Percentiles rank a stretch among this genome's conserved stretches.
Evolutionary conservation across 2,797 vertebrate species (phyloP).

Genomic region (Coranthus polyacanthus): DNA sequence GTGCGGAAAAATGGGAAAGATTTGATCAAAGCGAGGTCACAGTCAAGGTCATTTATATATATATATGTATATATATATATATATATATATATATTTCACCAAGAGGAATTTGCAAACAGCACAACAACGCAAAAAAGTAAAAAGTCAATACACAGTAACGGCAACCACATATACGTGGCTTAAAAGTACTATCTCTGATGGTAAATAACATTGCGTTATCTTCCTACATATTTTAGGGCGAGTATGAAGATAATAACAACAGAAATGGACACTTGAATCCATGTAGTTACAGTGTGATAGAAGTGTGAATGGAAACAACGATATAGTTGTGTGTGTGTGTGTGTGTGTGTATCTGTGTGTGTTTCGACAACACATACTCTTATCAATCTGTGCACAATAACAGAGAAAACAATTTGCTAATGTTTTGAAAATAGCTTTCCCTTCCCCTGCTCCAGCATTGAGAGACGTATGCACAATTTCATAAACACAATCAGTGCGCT

Average conservation of each 20-base stretch:
- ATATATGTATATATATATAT: too few species aligned
- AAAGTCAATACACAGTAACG: slow-evolving; percentile 9
- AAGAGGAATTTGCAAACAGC: slow-evolving; percentile 17
- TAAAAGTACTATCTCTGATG: slow-evolving; percentile 4
- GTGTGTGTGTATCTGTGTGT: slow-evolving; percentile 41
- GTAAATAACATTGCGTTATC: slow-evolving; percentile 14
- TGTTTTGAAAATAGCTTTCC: slow-evolving; percentile 85
- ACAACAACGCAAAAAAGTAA: neutral
- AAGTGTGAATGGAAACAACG: slow-evolving; percentile 44
- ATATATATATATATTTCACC: too few species aligned
- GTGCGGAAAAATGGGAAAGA: slow-evolving; percentile 21
- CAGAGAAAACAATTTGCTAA: slow-evolving; percentile 87
- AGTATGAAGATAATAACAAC: neutral
- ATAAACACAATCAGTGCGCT: slow-evolving; percentile 85
- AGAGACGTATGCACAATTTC: slow-evolving; percentile 86
- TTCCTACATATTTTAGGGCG: slow-evolving; percentile 16
- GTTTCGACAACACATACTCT: slow-evolving; percentile 79
- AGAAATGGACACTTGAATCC: slow-evolving; percentile 44
- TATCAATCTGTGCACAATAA: slow-evolving; percentile 85
- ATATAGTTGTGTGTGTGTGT: slow-evolving; percentile 35
- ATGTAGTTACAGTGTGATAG: slow-evolving; percentile 55
- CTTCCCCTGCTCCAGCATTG: slow-evolving; percentile 75
- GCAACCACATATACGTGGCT: slow-evolving; percentile 7
- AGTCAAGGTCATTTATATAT: slow-evolving; percentile 57
- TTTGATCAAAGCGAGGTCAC: slow-evolving; percentile 53